Base-by-base conservation (phyloP, 2,113 vertebrate species). In the Callipepla squamata region DNA sequence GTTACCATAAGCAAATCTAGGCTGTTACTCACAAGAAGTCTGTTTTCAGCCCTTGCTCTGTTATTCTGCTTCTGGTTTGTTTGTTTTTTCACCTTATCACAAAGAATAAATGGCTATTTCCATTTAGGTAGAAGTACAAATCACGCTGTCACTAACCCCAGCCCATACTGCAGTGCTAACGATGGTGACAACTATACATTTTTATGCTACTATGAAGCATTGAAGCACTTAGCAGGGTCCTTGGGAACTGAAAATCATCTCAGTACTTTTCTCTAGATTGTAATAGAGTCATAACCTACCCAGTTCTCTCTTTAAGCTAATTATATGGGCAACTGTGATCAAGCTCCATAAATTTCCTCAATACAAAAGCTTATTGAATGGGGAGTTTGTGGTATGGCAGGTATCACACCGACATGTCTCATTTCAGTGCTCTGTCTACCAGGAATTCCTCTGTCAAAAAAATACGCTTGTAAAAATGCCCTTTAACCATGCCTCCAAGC, bases 41-140 rank as follows among this genome's bases (percentile, higher is more conserved):
- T 21, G n/a, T 59, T 96, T 85, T 36, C 45, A 76, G 14, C 66
- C 55, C 67, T 59, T 42, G n/a, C 22, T 45, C 26, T 45, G 55
- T 62, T 82, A 13, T 77, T 90, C 83, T 80, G 36, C 42, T 47
- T 57, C 16, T 8, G 8, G 4, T n/a, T 58, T 80, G 53, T 57
- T 88, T 66, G 34, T 30, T 77, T 85, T 44, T 62, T 5, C 44
- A 42, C 23, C 72, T 93, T 32, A 80, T 20, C 66, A 40, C 0
- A 0, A 70, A 78, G 63, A 69, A 87, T 45, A 81, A 93, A 92
- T 34, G 20, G 79, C 70, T 70, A 26, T 26, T 79, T 91, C 81
- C 76, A 87, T 65, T 94, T 82, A 87, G 65, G 50, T 38, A 40
- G 94, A 94, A 78, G 82, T 80, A 76, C 67, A 94, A 95, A 95